These are phyloP conservation scores for Zaprionus davidi DNA, from an alignment of 1,140 invertebrate genomes.

Conservation along the genomic window DNA sequence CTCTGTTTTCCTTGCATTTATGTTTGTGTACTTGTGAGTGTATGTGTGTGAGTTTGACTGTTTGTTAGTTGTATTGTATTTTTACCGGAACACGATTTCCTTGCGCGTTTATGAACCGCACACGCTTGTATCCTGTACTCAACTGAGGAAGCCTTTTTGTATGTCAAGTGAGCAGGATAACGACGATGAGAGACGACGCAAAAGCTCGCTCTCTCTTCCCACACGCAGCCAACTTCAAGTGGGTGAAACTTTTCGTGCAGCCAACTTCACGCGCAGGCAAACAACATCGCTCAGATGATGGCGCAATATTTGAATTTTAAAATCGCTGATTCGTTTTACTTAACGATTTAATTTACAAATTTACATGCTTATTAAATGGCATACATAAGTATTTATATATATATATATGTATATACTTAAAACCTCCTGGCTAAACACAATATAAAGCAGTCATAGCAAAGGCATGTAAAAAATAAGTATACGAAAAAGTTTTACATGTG, in stretches of 20 bases:
- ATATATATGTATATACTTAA: slow-evolving; percentile 43
- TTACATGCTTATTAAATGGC: slow-evolving; percentile 61
- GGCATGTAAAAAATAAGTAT: slow-evolving; percentile 53
- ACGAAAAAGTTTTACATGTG: slow-evolving; percentile 29
- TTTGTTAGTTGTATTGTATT: slow-evolving; percentile 15
- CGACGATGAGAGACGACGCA: slow-evolving; percentile 15
- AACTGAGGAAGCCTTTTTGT: slow-evolving; percentile 61
- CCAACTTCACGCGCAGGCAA: slow-evolving; percentile 25
- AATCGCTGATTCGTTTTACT: slow-evolving; percentile 33
- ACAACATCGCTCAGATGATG: neutral
- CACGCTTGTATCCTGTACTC: slow-evolving; percentile 79
- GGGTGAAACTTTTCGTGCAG: slow-evolving; percentile 17
- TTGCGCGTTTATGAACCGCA: slow-evolving; percentile 54
- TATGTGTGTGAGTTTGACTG: slow-evolving; percentile 2
- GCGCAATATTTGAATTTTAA: slow-evolving; percentile 8
- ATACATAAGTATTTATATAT: slow-evolving; percentile 45
- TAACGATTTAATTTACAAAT: slow-evolving; percentile 68
- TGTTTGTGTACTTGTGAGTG: slow-evolving; percentile 28
- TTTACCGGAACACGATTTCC: slow-evolving; percentile 51
- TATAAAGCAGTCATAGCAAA: slow-evolving; percentile 20
- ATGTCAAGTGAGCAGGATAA: slow-evolving; percentile 59
- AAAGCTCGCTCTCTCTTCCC: slow-evolving; percentile 20
- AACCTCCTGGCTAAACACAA: slow-evolving; percentile 36
- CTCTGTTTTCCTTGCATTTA: slow-evolving; percentile 35
- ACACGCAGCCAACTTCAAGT: slow-evolving; percentile 29